Base-by-base conservation (phyloP, 2,113 vertebrate species). In the Anolis sagrei region DNA sequence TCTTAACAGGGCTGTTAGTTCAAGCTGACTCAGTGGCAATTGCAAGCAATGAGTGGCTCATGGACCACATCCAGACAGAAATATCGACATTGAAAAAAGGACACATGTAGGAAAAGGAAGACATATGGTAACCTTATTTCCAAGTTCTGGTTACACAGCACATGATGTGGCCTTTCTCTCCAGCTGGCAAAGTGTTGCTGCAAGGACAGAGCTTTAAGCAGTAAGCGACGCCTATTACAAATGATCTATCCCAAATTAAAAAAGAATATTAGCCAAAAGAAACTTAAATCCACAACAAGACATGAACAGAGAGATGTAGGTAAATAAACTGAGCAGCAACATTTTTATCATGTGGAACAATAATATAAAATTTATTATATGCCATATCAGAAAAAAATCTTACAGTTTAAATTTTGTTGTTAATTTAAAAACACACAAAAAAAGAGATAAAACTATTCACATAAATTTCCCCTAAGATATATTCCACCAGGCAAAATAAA, bases 381-480 rank as follows among this genome's bases (percentile, higher is more conserved):
- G 18, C 51, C 72, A 27, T 25, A 36, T 69, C 32, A 86, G 21
- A 77, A 84, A 73, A 64, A 39, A 70, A 86, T 76, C 29, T 78
- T 91, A 54, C 73, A 84, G 49, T 2, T 54, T 51, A 18, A 85
- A 76, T 54, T 81, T 81, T 86, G 44, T 76, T 88, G 10, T 81
- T 66, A n/a, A n/a, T 69, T 81, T 85, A 89, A 76, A 4, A n/a
- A n/a, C n/a, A 79, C 49, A 79, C 32, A 85, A 2, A 76, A 29
- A 73, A 62, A 36, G 72, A 73, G 0, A 0, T 34, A 39, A 69
- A 10, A 48, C 58, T 78, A 58, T 48, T 61, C 76, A 19, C 61
- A 83, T 80, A 58, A 80, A 61, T 68, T 62, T 29, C 32, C 13
- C 11, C 58, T 51, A 51, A 8, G 7, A 51, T 51, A 51, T 51